Conservation (phyloP, 2,888 invertebrate genomes). For the Philhelius pedissequus region DNA sequence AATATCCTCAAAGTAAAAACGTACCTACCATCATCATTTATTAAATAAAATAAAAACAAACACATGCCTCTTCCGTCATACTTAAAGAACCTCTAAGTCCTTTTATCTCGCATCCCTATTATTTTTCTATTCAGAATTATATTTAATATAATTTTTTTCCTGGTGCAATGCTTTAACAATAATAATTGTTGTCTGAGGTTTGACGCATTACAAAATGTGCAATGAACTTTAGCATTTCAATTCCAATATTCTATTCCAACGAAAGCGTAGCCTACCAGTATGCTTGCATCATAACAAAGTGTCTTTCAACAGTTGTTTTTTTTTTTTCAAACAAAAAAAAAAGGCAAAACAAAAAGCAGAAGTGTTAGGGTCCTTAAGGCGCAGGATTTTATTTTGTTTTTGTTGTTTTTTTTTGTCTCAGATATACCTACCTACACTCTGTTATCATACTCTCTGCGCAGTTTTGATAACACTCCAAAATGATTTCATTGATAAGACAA, state of each 20-base stretch:
- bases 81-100: not conserved
- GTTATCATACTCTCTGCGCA: constrained; percentile 43
- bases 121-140: not conserved
- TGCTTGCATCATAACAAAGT: not conserved
- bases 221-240: constrained; percentile 66
- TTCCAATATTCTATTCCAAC: constrained; percentile 31
- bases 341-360: not conserved
- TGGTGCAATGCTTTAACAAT: constrained; percentile 39
- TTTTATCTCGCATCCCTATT: not conserved
- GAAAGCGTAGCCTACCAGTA: not conserved
- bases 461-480: constrained; percentile 9
- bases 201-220: constrained; percentile 62
- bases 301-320: constrained; percentile 61
- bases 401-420: not conserved
- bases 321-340: not conserved
- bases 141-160: constrained; percentile 10
- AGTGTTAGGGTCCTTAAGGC: not conserved
- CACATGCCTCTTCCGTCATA: not conserved
- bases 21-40: not conserved
- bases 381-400: not conserved
- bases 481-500: constrained; percentile 62
- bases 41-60: not conserved
- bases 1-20: not conserved
- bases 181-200: constrained; percentile 26
- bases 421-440: not conserved